Evolutionary conservation across 2,113 vertebrate genomes (phyloP).

Genomic region (human): DNA sequence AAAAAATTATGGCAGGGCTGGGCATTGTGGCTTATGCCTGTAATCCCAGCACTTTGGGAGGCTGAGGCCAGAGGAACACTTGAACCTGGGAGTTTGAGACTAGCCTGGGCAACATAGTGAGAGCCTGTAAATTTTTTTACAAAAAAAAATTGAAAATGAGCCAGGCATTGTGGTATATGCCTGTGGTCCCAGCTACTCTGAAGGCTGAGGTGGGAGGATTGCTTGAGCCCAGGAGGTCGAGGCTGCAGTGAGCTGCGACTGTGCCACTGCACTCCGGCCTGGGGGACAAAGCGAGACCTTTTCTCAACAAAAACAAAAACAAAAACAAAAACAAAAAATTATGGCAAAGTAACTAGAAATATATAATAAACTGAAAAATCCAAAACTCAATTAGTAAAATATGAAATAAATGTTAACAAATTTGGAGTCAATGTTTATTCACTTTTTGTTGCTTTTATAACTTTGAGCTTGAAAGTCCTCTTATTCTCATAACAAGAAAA

Average conservation of each 20-base stretch:
- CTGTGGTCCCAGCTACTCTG: neutral
- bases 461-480: neutral
- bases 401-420: slow-evolving; percentile 1
- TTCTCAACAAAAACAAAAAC: no score
- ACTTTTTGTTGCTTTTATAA: slow-evolving; percentile 43
- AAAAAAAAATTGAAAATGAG: neutral
- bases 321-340: neutral
- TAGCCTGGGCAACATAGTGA: neutral
- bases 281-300: no score
- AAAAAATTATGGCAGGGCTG: neutral
- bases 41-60: neutral
- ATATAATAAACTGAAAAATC: neutral
- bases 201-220: neutral
- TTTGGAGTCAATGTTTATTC: neutral
- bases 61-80: neutral
- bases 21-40: neutral
- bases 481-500: neutral
- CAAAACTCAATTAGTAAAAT: neutral
- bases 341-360: slow-evolving; percentile 12
- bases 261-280: neutral
- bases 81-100: neutral
- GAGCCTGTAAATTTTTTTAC: neutral
- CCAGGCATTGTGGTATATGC: neutral
- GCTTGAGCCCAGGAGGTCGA: neutral
- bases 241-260: neutral